These are phyloP conservation scores for Zingel zingel DNA, from an alignment of 2,113 vertebrate genomes.

Conservation along the genomic window DNA sequence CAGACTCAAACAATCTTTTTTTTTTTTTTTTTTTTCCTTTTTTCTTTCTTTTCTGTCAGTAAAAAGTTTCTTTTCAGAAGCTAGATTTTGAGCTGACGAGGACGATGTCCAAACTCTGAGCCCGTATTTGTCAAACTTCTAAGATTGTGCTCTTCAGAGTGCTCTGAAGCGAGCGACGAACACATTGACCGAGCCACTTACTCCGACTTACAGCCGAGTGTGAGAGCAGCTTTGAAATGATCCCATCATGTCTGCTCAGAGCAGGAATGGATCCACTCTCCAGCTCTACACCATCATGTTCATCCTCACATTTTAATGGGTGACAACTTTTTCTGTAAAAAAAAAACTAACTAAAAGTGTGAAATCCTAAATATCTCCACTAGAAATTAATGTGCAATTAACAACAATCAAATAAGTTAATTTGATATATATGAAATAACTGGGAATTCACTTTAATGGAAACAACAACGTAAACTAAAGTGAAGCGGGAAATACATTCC, in stretches of 20 bases:
- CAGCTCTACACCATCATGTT: too few relatives aligned
- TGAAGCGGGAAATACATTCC: neutral
- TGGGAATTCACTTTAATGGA: neutral
- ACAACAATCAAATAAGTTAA: neutral
- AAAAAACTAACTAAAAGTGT: neutral
- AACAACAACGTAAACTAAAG: neutral
- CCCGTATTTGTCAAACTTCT: constrained; percentile 10
- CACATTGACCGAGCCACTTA: neutral
- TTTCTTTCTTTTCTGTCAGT: neutral
- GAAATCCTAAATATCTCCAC: neutral
- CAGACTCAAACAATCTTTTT: neutral
- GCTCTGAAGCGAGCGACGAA: neutral
- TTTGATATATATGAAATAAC: neutral
- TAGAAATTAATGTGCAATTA: neutral
- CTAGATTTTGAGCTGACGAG: neutral
- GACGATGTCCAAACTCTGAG: neutral
- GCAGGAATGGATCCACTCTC: too few relatives aligned
- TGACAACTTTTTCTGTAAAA: neutral
- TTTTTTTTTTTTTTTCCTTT: neutral
- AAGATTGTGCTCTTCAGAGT: neutral
- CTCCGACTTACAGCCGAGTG: neutral
- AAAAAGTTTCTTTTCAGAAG: neutral
- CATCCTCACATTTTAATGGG: neutral
- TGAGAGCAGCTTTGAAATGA: neutral
- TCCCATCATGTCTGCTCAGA: neutral